Conservation (phyloP, 1,140 invertebrate genomes). For the Physella acuta region DNA sequence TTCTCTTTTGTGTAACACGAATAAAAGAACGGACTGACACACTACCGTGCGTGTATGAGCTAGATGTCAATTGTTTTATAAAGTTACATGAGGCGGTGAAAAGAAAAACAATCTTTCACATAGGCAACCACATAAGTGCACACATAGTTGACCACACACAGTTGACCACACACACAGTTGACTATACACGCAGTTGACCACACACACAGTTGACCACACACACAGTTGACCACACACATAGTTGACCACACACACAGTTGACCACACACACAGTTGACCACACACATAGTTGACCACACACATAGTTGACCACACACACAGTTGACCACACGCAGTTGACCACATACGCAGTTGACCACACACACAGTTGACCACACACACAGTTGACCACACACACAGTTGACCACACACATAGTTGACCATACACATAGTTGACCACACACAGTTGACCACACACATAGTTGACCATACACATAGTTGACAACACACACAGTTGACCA, state of each 20-base stretch:
- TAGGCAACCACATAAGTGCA: too few relatives aligned
- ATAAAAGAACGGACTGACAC: too few relatives aligned
- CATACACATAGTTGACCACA: background rate
- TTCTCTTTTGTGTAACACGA: too few relatives aligned
- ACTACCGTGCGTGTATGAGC: too few relatives aligned
- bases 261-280: background rate
- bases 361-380: background rate
- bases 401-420: background rate
- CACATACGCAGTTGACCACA: too few relatives aligned
- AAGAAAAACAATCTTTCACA: too few relatives aligned
- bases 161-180: background rate
- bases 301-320: too few relatives aligned
- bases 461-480: background rate
- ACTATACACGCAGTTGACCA: background rate
- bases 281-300: too few relatives aligned
- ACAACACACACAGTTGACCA: background rate
- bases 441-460: background rate
- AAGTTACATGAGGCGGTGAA: too few relatives aligned
- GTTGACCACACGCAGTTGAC: too few relatives aligned
- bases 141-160: background rate
- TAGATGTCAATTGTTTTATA: too few relatives aligned
- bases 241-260: background rate
- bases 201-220: background rate
- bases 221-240: background rate
- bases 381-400: background rate